Conservation (phyloP, 2,113 vertebrate genomes). For the Notarius lentiginosus region DNA sequence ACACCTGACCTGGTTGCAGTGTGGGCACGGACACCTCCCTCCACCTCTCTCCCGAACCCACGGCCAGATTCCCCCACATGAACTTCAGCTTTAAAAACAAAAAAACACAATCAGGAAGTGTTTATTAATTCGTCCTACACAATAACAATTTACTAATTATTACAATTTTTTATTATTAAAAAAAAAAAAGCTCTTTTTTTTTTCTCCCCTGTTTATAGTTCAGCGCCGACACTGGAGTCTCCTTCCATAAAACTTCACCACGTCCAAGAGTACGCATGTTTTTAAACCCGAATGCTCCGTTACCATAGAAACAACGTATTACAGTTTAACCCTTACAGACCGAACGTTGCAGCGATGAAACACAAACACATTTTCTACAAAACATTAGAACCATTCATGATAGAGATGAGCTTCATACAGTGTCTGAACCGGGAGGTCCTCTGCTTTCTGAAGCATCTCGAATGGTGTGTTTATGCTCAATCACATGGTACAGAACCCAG, state of each 20-base stretch:
- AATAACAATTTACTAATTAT: not conserved
- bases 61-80: conserved; percentile 96
- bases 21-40: conserved; percentile 88
- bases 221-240: not conserved
- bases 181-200: not conserved
- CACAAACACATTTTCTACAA: too few species aligned
- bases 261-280: not conserved
- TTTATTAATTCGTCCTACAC: not conserved
- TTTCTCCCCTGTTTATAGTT: not conserved
- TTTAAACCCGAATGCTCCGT: not conserved
- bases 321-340: not conserved
- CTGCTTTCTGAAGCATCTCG: too few species aligned
- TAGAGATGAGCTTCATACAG: too few species aligned
- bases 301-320: not conserved
- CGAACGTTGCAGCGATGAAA: too few species aligned
- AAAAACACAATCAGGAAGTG: not conserved
- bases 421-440: too few species aligned
- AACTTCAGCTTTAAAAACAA: conserved; percentile 82
- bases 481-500: too few species aligned
- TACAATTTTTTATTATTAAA: not conserved
- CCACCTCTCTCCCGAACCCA: conserved; percentile 82
- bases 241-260: not conserved
- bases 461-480: too few species aligned
- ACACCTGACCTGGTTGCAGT: conserved; percentile 81
- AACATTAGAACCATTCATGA: too few species aligned